These are phyloP conservation scores for Carettochelys insculpta DNA, from an alignment of 2,113 vertebrate species.

Conservation along the genomic window DNA sequence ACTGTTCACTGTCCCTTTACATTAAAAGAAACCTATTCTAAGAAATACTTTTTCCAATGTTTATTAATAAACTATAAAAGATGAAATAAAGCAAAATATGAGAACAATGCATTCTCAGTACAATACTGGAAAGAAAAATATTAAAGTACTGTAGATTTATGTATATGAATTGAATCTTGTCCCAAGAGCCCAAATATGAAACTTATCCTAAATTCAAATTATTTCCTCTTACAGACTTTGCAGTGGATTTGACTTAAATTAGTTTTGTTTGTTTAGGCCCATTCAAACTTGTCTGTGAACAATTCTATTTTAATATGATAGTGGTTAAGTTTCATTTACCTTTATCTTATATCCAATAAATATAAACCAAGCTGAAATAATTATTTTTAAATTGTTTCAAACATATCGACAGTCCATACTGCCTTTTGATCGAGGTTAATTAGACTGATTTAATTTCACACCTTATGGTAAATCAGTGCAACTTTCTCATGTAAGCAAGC, in stretches of 20 bases:
- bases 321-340: neutral
- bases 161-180: neutral
- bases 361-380: neutral
- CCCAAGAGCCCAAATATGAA: neutral
- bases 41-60: neutral
- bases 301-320: neutral
- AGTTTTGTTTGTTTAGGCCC: neutral
- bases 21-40: neutral
- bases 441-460: neutral
- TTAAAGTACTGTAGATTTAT: neutral
- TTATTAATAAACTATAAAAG: neutral
- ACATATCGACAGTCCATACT: neutral
- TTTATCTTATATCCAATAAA: neutral
- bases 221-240: neutral
- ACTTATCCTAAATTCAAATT: neutral
- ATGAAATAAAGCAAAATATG: neutral
- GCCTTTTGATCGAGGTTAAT: neutral
- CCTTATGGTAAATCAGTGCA: neutral
- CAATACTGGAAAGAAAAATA: neutral
- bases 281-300: neutral
- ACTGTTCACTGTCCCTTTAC: neutral
- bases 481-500: neutral
- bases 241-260: neutral
- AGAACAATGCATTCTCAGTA: neutral
- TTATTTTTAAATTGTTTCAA: neutral